Conservation (phyloP, 2,797 vertebrate genomes). For the Notoglanidium macrostoma region DNA sequence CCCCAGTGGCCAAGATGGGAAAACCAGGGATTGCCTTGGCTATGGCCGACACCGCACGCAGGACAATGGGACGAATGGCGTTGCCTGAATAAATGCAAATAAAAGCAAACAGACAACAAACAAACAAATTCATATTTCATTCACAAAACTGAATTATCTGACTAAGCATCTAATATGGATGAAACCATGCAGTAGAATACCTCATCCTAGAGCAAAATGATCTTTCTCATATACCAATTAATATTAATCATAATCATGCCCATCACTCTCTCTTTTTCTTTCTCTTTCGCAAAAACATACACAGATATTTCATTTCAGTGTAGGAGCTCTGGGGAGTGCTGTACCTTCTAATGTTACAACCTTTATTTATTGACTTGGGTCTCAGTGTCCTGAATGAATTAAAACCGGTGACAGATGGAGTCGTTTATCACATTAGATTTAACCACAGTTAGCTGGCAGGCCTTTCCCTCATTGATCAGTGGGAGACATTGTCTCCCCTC, state of each 20-base stretch:
- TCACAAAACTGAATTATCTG: slow-evolving; percentile 5
- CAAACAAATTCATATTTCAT: slow-evolving; percentile 16
- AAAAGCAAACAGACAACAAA: slow-evolving; percentile 10
- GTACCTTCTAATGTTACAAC: slow-evolving; percentile 57
- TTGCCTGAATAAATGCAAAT: slow-evolving; percentile 75
- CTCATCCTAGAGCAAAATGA: slow-evolving; percentile 26
- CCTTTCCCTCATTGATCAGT: slow-evolving; percentile 61
- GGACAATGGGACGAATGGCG: slow-evolving; percentile 87
- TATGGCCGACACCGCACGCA: slow-evolving; percentile 87
- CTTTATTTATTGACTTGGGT: slow-evolving; percentile 63
- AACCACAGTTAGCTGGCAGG: slow-evolving; percentile 62
- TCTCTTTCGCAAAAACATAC: neutral
- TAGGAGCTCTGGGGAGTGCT: slow-evolving; percentile 46
- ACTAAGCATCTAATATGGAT: slow-evolving; percentile 6
- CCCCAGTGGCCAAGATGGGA: slow-evolving; percentile 89
- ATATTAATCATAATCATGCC: slow-evolving; percentile 21
- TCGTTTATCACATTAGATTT: slow-evolving; percentile 71
- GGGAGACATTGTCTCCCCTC: slow-evolving; percentile 62
- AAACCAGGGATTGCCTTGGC: slow-evolving; percentile 84
- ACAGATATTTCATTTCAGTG: slow-evolving; percentile 29
- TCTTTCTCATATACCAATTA: slow-evolving; percentile 14
- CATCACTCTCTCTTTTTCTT: neutral
- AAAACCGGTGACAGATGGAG: slow-evolving; percentile 64
- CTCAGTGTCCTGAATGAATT: slow-evolving; percentile 64
- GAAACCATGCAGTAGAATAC: neutral